A percentile compares a stretch with the other conserved stretches of the same genome.
Conservation (phyloP, 1,140 invertebrate genomes). For the Zeugodacus cucurbitae region DNA sequence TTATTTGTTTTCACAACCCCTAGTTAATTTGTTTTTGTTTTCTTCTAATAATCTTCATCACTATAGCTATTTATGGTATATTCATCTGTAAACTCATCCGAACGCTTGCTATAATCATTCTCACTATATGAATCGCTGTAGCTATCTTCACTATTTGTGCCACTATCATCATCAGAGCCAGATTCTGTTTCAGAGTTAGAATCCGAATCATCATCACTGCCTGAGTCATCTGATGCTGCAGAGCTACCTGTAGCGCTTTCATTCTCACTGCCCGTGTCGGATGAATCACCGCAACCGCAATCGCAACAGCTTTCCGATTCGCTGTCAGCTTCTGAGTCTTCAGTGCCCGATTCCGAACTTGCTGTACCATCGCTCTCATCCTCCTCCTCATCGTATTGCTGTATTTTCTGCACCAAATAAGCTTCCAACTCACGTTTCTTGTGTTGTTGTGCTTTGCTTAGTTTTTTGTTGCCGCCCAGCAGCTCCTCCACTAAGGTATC, state of each 20-base stretch:
- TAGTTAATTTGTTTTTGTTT: not conserved
- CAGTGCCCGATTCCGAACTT: not conserved
- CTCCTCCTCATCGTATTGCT: not conserved
- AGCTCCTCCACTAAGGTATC: not conserved
- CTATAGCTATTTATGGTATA: conserved; percentile 13
- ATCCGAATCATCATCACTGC: not conserved
- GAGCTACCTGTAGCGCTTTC: not conserved
- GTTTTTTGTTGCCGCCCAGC: not conserved
- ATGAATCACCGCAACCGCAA: not conserved
- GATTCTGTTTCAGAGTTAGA: not conserved
- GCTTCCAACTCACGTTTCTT: not conserved
- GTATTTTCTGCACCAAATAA: not conserved
- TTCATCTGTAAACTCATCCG: not conserved
- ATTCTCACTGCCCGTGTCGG: not conserved
- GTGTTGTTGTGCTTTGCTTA: not conserved
- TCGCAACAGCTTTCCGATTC: not conserved
- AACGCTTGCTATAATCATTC: not conserved
- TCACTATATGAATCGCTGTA: not conserved
- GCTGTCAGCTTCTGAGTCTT: not conserved
- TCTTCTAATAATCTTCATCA: not conserved
- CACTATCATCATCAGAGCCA: not conserved
- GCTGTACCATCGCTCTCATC: not conserved
- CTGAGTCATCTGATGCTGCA: not conserved
- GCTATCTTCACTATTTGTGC: not conserved
- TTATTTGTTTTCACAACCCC: not conserved